These are phyloP conservation scores for Silurus lanzhouensis DNA, from an alignment of 2,797 vertebrate genomes.

Conservation along the genomic window DNA sequence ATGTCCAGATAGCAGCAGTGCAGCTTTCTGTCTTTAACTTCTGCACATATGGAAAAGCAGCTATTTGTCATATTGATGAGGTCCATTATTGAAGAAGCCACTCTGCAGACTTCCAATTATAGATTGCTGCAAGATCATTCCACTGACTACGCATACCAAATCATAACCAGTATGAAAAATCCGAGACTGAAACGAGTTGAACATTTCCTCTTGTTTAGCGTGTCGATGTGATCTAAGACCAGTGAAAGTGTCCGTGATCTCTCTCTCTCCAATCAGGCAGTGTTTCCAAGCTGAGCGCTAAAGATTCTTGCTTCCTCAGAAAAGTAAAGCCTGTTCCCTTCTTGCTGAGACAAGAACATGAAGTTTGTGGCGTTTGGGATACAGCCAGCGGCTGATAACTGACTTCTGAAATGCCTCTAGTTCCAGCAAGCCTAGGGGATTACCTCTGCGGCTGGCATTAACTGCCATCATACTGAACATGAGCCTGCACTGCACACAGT, in stretches of 20 bases:
- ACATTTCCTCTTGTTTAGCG: background rate
- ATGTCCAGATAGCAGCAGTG: background rate
- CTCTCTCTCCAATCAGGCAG: background rate
- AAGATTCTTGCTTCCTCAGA: background rate
- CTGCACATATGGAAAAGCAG: background rate
- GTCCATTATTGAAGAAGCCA: background rate
- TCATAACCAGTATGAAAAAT: background rate
- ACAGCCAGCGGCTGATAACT: background rate
- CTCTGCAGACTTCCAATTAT: background rate
- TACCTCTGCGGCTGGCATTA: background rate
- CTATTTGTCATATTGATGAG: background rate
- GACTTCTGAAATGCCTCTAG: conserved; percentile 6
- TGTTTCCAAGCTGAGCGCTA: background rate
- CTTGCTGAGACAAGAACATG: background rate
- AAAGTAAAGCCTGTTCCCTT: background rate
- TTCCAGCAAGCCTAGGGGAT: conserved; percentile 6
- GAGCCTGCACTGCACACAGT: background rate
- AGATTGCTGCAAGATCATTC: background rate
- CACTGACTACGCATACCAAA: background rate
- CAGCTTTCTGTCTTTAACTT: background rate
- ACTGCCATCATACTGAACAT: conserved; percentile 1
- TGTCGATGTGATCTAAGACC: background rate
- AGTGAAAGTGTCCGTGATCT: background rate
- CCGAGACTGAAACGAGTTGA: background rate
- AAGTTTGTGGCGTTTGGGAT: conserved; percentile 1